Conservation (phyloP, 2,888 invertebrate species). For the Watsonalla cultraria region DNA sequence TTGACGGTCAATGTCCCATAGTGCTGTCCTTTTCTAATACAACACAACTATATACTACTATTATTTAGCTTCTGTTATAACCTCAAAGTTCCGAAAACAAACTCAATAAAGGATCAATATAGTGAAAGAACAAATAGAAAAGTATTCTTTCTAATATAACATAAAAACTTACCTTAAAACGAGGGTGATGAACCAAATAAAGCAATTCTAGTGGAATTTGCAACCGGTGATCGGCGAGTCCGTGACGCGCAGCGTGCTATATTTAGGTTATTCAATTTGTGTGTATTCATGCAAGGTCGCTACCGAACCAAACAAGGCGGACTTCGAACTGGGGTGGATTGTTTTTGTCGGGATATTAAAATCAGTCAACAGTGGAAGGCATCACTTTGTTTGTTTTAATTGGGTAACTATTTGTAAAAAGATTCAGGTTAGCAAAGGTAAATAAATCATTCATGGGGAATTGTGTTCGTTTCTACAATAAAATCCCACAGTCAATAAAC, state of each 20-base stretch:
- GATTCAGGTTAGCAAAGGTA: too few relatives aligned
- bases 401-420: too few relatives aligned
- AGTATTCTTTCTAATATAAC: too few relatives aligned
- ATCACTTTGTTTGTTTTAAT: too few relatives aligned
- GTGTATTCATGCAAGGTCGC: constrained; percentile 28
- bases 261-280: constrained; percentile 38
- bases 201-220: background rate
- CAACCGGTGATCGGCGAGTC: background rate
- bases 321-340: background rate
- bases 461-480: too few relatives aligned
- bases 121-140: background rate
- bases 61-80: background rate
- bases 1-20: background rate
- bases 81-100: background rate
- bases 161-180: constrained; percentile 21
- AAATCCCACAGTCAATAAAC: too few relatives aligned
- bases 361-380: background rate
- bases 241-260: constrained; percentile 14
- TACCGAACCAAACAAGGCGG: constrained; percentile 6
- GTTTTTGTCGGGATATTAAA: background rate
- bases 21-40: constrained; percentile 9
- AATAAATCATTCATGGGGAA: too few relatives aligned
- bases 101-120: background rate
- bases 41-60: constrained; percentile 3
- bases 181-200: constrained; percentile 1